Evolutionary conservation across 2,113 vertebrate genomes (phyloP), one percentile per base, ranked within the genome.

Genomic region (Cariama cristata): DNA sequence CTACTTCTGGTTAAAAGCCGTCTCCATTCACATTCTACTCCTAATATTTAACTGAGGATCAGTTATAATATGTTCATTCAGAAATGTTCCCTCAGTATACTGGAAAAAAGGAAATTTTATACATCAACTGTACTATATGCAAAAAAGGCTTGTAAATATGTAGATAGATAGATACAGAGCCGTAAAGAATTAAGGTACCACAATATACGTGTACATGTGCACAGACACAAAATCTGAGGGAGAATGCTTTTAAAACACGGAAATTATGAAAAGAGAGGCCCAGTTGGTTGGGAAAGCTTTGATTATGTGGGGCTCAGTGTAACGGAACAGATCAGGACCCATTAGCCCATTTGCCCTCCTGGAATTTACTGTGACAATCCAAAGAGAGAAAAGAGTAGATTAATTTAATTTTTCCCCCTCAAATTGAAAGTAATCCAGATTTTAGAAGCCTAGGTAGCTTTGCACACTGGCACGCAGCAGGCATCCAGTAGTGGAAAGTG

Each of bases 381-480:
- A 95, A 94, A 94, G 93, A 92, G 74, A 95, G 74, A 96, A 94
- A 88, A 90, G 89, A 96, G 96, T 91, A 96, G 95, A 95, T 95
- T 96, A 96, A 97, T 97, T 97, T 96, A 97, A 95, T 97, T 96
- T 95, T 91, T 88, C 56, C 88, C 59, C 60, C 74, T 92, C 76
- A 92, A 91, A 96, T 93, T 96, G 97, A 97, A 97, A 96, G 88
- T 95, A 93, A 93, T 86, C 79, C 97, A 95, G 93, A 96, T 96
- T 96, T 96, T 91, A 94, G 94, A 96, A 95, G 69, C 92, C 85
- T 82, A 96, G 95, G 95, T 97, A 96, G 97, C 95, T 97, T 91
- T 96, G 96, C 96, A 96, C 96, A 97, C 97, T 97, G 97, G 97
- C 95, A 96, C 97, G 79, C 97, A 97, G 97, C 97, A 97, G 95